phyloP scores from a whole-genome alignment of 1,140 invertebrate species.

The Drosophila aff. region DNA sequence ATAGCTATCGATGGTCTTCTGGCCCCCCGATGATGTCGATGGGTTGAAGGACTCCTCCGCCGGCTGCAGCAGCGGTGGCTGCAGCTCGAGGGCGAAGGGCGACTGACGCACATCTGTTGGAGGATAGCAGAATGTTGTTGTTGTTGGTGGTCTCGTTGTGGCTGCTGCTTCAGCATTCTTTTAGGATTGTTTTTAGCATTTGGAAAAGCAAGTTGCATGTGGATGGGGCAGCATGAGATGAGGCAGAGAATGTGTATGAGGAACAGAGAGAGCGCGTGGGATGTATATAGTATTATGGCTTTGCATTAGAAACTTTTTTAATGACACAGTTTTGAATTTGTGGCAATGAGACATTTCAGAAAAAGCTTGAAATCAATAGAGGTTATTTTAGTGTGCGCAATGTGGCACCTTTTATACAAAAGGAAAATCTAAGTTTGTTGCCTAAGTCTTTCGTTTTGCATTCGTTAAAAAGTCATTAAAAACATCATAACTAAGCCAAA shows the following conservation, averaged over 20 bases:
- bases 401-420: not conserved
- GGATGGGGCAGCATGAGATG: conserved; percentile 7
- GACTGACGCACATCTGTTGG: conserved; percentile 79
- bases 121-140: conserved; percentile 52
- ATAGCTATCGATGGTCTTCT: conserved; percentile 74
- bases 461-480: too few species aligned
- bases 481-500: not conserved
- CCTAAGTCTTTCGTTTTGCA: conserved; percentile 19
- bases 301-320: not conserved
- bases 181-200: conserved; percentile 7
- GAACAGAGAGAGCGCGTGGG: not conserved
- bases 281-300: not conserved
- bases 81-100: conserved; percentile 80
- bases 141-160: conserved; percentile 29
- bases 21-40: conserved; percentile 1
- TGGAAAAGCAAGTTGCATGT: conserved; percentile 37
- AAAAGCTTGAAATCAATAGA: not conserved
- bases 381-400: not conserved
- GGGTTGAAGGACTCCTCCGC: conserved; percentile 49
- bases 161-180: conserved; percentile 6
- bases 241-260: conserved; percentile 3
- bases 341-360: accelerated
- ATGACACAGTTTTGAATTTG: not conserved
- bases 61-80: conserved; percentile 66
- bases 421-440: conserved; percentile 11